Evolutionary conservation across 2,888 invertebrate genomes (phyloP), one percentile per base, ranked within the genome.

Genomic region (Drosophila buzzatii): DNA sequence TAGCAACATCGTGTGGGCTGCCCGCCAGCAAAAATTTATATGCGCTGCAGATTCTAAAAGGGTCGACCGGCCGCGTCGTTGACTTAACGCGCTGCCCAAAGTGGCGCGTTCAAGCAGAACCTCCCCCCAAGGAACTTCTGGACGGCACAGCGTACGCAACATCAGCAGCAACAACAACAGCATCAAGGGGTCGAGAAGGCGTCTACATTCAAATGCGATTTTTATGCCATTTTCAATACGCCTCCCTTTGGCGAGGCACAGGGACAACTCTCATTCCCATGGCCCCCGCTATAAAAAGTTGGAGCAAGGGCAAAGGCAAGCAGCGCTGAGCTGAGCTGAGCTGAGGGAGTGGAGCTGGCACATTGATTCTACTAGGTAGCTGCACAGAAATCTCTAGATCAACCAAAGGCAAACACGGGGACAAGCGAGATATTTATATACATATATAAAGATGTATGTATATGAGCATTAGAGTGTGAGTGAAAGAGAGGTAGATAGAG

Each of bases 211-310:
- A 91, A 90, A 90, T 90, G 89, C 87, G 90, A 91, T 89, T 89
- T 89, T 90, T 89, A 90, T 87, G 89, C 84, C 81, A 85, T 83
- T 90, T 83, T 91, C 91, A 89, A 90, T 91, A 90, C 84, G 70
- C 80, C 82, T 65, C 63, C 76, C 76, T 74, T 77, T 73, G 76
- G 68, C 61, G 45, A 23, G 52, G 53, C 57, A 42, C 39, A n/a
- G 66, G 33, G 33, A 37, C 39, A 27, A 49, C 37, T 44, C 56
- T 37, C 41, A 55, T 39, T 27, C 39, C 55, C 55, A 55, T 23
- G 16, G 8, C 35, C 16, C 18, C 3, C 33, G 51, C 33, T 18
- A 70, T 64, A 71, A 71, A 59, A 53, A 47, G 58, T 27, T 42
- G 45, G 18, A 1, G 37, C 14, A 23, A 8, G 37, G 23, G 23